A percentile compares a stretch with the other conserved stretches of the same genome.
These are phyloP conservation scores for Pomatostomus ruficeps DNA, from an alignment of 2,113 vertebrate genomes.

Conservation along the genomic window DNA sequence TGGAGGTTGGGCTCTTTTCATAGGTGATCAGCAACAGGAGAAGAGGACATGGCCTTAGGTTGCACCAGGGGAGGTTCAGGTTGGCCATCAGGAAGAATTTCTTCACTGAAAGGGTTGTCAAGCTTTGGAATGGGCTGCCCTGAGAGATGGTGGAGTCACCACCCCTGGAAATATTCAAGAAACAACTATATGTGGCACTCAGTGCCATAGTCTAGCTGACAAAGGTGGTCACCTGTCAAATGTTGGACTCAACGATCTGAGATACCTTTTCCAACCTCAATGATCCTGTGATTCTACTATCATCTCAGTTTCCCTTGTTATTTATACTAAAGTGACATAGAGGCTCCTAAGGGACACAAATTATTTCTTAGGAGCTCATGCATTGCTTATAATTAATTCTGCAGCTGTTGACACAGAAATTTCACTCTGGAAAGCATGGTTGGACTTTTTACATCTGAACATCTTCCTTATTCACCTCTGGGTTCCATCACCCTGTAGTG, in stretches of 20 bases:
- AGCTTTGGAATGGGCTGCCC: not conserved
- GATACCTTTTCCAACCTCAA: not conserved
- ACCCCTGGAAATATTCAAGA: not conserved
- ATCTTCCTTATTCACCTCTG: not conserved
- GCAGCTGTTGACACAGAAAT: not conserved
- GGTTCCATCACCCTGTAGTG: not conserved
- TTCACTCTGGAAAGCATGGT: not conserved
- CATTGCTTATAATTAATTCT: not conserved
- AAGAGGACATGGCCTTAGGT: not conserved
- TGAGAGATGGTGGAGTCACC: not conserved
- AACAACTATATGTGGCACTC: not conserved
- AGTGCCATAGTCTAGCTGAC: not conserved
- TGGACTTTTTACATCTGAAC: not conserved
- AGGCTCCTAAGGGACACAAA: not conserved
- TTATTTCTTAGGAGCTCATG: not conserved
- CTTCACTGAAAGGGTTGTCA: not conserved
- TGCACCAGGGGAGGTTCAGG: not conserved
- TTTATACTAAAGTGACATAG: not conserved
- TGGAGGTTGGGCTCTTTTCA: rapidly evolving
- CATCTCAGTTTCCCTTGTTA: not conserved
- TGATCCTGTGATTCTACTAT: not conserved
- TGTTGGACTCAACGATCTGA: not conserved
- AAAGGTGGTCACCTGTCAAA: not conserved
- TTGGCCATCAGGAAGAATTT: not conserved
- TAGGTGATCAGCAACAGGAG: not conserved